A percentile compares a stretch with the other conserved stretches of the same genome.
Evolutionary conservation across 2,888 invertebrate genomes (phyloP).

Genomic region (Fragum fragum): DNA sequence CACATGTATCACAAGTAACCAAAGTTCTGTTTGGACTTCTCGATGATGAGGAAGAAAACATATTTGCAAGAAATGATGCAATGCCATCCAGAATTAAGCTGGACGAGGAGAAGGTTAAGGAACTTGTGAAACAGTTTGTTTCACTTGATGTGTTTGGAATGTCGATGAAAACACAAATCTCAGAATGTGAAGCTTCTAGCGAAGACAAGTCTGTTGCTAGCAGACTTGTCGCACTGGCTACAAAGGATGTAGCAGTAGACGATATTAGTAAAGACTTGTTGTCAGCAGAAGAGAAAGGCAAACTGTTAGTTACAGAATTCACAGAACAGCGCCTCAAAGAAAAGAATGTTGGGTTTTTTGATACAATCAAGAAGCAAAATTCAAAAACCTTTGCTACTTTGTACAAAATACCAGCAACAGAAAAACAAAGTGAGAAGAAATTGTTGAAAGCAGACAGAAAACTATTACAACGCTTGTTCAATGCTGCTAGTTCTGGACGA

Average conservation of each 20-base stretch:
- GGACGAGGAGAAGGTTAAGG: slow-evolving; percentile 32
- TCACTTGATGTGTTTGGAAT: slow-evolving; percentile 27
- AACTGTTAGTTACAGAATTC: not conserved
- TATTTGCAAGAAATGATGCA: slow-evolving; percentile 2
- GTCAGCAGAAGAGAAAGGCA: not conserved
- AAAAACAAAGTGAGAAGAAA: not conserved
- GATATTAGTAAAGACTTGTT: slow-evolving; percentile 7
- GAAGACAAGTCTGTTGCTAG: not conserved
- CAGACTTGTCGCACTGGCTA: slow-evolving; percentile 11
- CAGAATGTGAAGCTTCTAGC: slow-evolving; percentile 6
- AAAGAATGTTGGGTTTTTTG: slow-evolving; percentile 18
- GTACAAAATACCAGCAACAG: not conserved
- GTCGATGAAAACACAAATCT: slow-evolving; percentile 15
- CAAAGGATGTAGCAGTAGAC: slow-evolving; percentile 11
- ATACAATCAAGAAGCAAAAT: slow-evolving; percentile 18
- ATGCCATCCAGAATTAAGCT: slow-evolving; percentile 13
- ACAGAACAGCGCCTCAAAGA: not conserved
- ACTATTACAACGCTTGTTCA: not conserved
- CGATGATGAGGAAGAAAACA: slow-evolving; percentile 34
- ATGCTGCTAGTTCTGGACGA: not conserved
- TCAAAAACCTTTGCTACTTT: not conserved
- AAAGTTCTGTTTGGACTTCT: slow-evolving; percentile 10
- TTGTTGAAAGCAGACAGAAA: not conserved
- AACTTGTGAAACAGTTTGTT: slow-evolving; percentile 18
- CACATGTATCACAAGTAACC: slow-evolving; percentile 31